phyloP scores from a whole-genome alignment of 2,888 invertebrate genomes.

The Helleia helle region DNA sequence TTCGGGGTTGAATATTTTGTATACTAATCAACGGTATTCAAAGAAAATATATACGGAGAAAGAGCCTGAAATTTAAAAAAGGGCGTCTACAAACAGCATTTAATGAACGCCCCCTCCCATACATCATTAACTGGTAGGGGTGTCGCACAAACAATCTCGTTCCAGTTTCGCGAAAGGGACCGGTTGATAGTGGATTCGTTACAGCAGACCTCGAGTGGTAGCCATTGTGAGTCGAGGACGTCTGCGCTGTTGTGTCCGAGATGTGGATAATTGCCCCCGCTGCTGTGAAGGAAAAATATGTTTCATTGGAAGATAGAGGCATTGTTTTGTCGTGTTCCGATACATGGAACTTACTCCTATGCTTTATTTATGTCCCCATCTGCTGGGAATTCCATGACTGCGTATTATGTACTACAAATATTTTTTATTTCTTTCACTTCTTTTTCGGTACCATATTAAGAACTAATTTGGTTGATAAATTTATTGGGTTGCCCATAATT shows the following conservation, averaged over 20 bases:
- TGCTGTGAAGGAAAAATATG: slow-evolving; percentile 32
- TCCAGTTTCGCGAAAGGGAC: slow-evolving; percentile 60
- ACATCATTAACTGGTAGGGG: slow-evolving; percentile 63
- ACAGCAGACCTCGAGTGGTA: slow-evolving; percentile 61
- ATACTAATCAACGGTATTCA: slow-evolving; percentile 30
- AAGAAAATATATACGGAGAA: slow-evolving; percentile 28
- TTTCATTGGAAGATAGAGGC: slow-evolving; percentile 31
- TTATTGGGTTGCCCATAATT: too few species aligned
- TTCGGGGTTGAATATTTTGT: slow-evolving; percentile 22
- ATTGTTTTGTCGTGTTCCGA: slow-evolving; percentile 24
- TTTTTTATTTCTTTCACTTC: too few species aligned
- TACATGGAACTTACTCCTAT: too few species aligned
- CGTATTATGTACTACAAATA: too few species aligned
- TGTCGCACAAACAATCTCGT: slow-evolving; percentile 64
- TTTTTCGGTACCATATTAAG: too few species aligned
- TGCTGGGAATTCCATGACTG: too few species aligned
- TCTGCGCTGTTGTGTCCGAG: slow-evolving; percentile 69
- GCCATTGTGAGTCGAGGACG: slow-evolving; percentile 67
- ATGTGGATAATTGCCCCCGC: slow-evolving; percentile 68
- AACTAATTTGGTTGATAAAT: too few species aligned
- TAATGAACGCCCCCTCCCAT: slow-evolving; percentile 53
- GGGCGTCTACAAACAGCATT: slow-evolving; percentile 42
- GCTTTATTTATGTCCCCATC: too few species aligned
- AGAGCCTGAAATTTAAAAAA: slow-evolving; percentile 33
- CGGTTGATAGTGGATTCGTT: slow-evolving; percentile 68